Base-by-base conservation (phyloP, 2,797 vertebrate genomes). In the Megalops cyprinoides region DNA sequence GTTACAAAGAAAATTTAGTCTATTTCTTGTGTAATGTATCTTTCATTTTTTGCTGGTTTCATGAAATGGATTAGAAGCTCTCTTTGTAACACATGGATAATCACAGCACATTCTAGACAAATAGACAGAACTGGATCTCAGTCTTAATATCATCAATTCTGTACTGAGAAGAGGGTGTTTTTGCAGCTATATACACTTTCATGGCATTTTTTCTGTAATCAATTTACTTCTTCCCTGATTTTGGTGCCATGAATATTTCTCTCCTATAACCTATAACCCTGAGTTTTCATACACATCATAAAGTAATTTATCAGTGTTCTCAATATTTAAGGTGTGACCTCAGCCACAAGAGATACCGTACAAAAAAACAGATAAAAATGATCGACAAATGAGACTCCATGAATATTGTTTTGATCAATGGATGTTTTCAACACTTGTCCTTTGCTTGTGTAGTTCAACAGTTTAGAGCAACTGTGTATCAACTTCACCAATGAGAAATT, bases 401-500 rank as follows among this genome's bases (percentile, higher is more conserved):
- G 23, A 58, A 58, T 25, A 9, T 58, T n/a, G 15, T 10, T 69
- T 14, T 34, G 69, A 7, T 20, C 42, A n/a, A 73, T 42, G 44
- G 5, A 58, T 23, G n/a, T 58, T 58, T 58, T 58, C 20, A n/a
- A 58, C 25, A 7, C 9, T 31, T 31, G 9, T 5, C 18, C 15
- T 67, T 31, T 31, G 10, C 2, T 67, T 10, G 34, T 37, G 15
- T 34, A 67, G 94, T 94, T 77, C 1, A 96, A 96, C 89, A 96
- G 93, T 89, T 67, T 95, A 42, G 94, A 89, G 80, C 91, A 92
- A 74, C 86, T 90, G 46, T 88, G 88, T 86, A 92, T 92, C 86
- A 92, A 92, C 86, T 91, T 91, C 86, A 92, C 91, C 81, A 92
- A 90, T 1, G 90, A 92, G 85, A 92, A 92, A 74, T 81, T 90